Evolutionary conservation across 2,888 invertebrate genomes (phyloP), one percentile per base, ranked within the genome.

Genomic region (Cerastoderma edule): DNA sequence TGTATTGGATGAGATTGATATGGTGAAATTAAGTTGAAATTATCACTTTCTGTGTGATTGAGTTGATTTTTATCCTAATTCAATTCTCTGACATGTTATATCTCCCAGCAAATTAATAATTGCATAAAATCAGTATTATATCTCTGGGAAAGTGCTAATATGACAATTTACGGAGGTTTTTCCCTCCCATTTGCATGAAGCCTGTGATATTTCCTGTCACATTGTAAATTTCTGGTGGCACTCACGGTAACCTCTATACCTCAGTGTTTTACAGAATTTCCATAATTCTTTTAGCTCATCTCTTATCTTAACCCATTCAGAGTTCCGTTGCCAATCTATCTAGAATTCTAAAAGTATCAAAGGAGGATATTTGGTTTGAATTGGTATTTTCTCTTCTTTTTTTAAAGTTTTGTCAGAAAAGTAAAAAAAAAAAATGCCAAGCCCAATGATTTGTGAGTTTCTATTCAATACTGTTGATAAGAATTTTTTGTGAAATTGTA

Each of bases 271-370:
- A 70, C 77, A 33, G 60, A 72, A 81, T 81, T 81, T 78, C 81
- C 81, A 78, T 78, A 81, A 81, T 78, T 78, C 75, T 73, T 72
- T 73, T 70, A 67, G 75, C 64, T 63, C n/a, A n/a, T n/a, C n/a
- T n/a, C n/a, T n/a, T n/a, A n/a, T n/a, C n/a, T n/a, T n/a, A n/a
- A n/a, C n/a, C n/a, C n/a, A n/a, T n/a, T n/a, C n/a, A n/a, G n/a
- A n/a, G n/a, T n/a, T n/a, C n/a, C n/a, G n/a, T n/a, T n/a, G n/a
- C n/a, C n/a, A n/a, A n/a, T n/a, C n/a, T n/a, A n/a, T n/a, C n/a
- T n/a, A n/a, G n/a, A n/a, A n/a, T n/a, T n/a, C n/a, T n/a, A n/a
- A n/a, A n/a, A n/a, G n/a, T n/a, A n/a, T n/a, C n/a, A n/a, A n/a
- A n/a, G n/a, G n/a, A n/a, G n/a, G n/a, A n/a, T n/a, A n/a, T n/a